Percentiles rank a stretch among this genome's conserved stretches.
phyloP scores from a whole-genome alignment of 2,888 invertebrate genomes.

The Lycophotia porphyrea region DNA sequence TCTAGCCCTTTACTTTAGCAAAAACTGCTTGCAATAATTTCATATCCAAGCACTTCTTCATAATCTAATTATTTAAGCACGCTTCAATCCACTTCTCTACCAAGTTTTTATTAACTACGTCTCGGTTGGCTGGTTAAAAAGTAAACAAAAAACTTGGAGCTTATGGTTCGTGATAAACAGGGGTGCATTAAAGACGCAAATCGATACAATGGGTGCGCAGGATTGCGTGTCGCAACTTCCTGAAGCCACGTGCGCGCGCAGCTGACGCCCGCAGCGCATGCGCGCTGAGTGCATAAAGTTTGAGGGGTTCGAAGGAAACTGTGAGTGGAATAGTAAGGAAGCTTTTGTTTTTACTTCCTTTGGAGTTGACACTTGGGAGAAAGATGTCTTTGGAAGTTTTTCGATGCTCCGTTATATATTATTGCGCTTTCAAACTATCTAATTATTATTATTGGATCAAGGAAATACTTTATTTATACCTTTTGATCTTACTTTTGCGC shows the following conservation, averaged over 20 bases:
- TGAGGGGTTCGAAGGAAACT: conserved; percentile 52
- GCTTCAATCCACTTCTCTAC: conserved; percentile 1
- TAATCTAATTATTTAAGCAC: conserved; percentile 1
- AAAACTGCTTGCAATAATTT: conserved; percentile 4
- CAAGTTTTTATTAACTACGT: conserved; percentile 13
- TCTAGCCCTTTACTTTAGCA: not conserved
- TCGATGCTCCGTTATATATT: not conserved
- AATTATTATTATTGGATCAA: too few relatives aligned
- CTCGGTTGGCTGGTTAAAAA: conserved; percentile 14
- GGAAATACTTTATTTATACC: not conserved
- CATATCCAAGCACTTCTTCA: not conserved
- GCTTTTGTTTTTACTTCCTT: conserved; percentile 61
- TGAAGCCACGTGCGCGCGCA: conserved; percentile 79
- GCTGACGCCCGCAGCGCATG: conserved; percentile 84
- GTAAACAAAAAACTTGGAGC: conserved; percentile 15
- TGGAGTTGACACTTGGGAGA: conserved; percentile 3
- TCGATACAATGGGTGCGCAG: conserved; percentile 74
- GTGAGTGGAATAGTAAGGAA: conserved; percentile 53
- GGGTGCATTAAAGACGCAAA: conserved; percentile 63
- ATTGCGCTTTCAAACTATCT: not conserved
- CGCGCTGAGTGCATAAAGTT: conserved; percentile 50
- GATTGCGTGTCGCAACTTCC: conserved; percentile 74
- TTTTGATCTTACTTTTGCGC: not conserved
- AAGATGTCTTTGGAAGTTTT: conserved; percentile 16
- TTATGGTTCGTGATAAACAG: conserved; percentile 45